Conservation (phyloP, 2,888 invertebrate species). For the Pseudanteris insignis region DNA sequence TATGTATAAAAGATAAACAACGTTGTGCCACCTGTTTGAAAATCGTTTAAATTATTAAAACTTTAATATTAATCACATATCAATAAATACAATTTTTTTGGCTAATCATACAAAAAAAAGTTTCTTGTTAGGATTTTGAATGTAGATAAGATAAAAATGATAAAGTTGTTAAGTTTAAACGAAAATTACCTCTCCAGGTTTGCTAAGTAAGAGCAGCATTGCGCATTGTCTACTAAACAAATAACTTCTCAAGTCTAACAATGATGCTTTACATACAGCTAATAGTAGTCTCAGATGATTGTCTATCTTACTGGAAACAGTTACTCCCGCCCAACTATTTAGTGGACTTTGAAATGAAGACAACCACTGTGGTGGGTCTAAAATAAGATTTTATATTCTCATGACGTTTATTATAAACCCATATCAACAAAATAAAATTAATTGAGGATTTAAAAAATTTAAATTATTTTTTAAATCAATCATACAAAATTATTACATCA, state of each 20-base stretch:
- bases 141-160: no score
- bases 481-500: no score
- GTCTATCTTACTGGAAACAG: conserved; percentile 72
- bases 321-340: conserved; percentile 79
- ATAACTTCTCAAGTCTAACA: conserved; percentile 92
- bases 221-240: conserved; percentile 92
- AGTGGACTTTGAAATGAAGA: conserved; percentile 81
- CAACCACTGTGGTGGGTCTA: conserved; percentile 87
- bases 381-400: conserved; percentile 24
- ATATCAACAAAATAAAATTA: neutral
- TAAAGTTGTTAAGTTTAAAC: no score
- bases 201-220: conserved; percentile 77
- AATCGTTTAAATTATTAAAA: neutral
- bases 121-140: no score
- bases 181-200: conserved; percentile 83
- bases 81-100: no score
- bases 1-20: conserved; percentile 89
- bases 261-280: conserved; percentile 70
- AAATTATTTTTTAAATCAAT: no score
- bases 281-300: conserved; percentile 66
- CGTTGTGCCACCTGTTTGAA: conserved; percentile 85
- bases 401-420: neutral
- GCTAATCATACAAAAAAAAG: no score
- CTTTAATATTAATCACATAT: no score
- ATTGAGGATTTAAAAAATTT: neutral